Evolutionary conservation across 2,113 vertebrate genomes (phyloP), one percentile per base, ranked within the genome.

Genomic region (Montifringilla adamsi): DNA sequence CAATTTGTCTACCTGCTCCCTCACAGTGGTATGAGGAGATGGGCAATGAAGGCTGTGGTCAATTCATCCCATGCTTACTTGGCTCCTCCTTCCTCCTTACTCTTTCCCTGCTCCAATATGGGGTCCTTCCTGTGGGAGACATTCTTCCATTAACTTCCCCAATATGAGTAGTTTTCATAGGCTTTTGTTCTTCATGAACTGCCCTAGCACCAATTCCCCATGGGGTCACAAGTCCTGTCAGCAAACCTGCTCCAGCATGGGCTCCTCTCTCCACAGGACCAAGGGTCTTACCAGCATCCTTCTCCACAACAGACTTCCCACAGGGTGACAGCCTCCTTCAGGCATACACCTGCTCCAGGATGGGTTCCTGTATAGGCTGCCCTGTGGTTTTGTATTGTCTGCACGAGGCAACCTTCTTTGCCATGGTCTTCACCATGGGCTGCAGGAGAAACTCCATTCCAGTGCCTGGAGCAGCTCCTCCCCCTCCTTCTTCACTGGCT

Each of bases 301-400:
- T 15, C 19, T 68, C 47, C 10, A 37, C 1, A 0, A 2, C 9
- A 9, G 50, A 3, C 2, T 55, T 20, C 19, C 60, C 20, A 37
- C 0, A 1, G 16, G 7, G 5, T 55, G 17, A 66, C 10, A 56
- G 6, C 12, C 11, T 75, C 8, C 15, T 84, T 60, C 4, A 3
- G 21, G 5, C 6, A 68, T 7, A 9, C 28, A 31, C 24, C 7
- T 83, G 37, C 20, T 82, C 19, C 3, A 3, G 6, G 1, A 2
- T 60, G 39, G 2, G 4, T 3, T 49, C 15, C 21, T 87, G 52
- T n/a, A 8, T 0, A 3, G 27, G 7, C 10, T 60, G 53, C 21
- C 6, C 15, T 1, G 0, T 27, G 11, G 4, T 23, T 31, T 8
- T 41, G 22, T 7, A 0, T 4, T 27, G 17, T 15, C 24, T 72